Conservation (phyloP, 2,797 vertebrate species). For the Anguilla pacifica region DNA sequence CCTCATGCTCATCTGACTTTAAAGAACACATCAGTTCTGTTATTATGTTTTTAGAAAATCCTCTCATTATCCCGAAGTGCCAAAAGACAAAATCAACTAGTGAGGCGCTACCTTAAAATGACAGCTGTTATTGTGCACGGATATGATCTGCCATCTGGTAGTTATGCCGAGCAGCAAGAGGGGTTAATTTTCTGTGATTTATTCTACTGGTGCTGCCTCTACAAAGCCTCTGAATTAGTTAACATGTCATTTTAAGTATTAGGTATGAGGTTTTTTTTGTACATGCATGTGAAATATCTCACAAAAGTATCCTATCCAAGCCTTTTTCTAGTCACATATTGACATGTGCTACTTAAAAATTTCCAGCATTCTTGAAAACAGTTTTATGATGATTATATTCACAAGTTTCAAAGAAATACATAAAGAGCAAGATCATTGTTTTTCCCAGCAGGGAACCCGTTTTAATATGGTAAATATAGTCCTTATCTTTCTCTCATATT, state of each 20-base stretch:
- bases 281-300: not conserved
- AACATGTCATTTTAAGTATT: constrained; percentile 26
- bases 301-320: not conserved
- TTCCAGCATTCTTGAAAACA: not conserved
- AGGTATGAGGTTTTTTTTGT: not conserved
- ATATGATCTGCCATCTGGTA: constrained; percentile 73
- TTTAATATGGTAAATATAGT: not conserved
- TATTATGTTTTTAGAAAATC: constrained; percentile 36
- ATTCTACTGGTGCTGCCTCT: constrained; percentile 78
- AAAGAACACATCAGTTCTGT: constrained; percentile 35
- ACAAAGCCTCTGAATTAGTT: constrained; percentile 18
- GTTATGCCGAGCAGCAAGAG: constrained; percentile 70
- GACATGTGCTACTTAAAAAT: not conserved
- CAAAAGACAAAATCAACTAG: constrained; percentile 64
- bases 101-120: constrained; percentile 79
- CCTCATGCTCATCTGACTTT: constrained; percentile 30
- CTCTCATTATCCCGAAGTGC: constrained; percentile 70
- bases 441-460: not conserved
- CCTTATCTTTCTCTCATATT: not conserved
- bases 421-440: not conserved
- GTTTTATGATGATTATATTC: not conserved
- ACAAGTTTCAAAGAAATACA: not conserved
- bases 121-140: constrained; percentile 79
- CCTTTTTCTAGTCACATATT: not conserved
- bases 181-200: constrained; percentile 87